Evolutionary conservation across 64 coral and sea anemone genomes (phyloP).

Genomic region (Stichodactyla mertensii): DNA sequence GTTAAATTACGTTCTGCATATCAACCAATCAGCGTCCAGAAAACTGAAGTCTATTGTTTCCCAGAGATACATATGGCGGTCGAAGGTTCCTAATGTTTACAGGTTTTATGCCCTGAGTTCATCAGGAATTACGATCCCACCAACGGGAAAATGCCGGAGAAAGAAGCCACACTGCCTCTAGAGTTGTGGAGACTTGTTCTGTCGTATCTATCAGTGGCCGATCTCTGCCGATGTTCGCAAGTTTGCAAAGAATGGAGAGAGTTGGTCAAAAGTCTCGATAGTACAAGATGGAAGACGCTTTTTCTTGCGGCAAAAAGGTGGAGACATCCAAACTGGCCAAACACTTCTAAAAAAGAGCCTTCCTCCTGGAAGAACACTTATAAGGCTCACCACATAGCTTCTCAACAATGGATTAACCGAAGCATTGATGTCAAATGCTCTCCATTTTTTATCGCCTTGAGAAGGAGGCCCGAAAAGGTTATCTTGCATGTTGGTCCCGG

Average conservation of each 20-base stretch:
- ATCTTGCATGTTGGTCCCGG: constrained; percentile 65
- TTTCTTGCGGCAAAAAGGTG: constrained; percentile 79
- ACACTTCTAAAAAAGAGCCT: constrained; percentile 75
- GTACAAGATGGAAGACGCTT: constrained; percentile 87
- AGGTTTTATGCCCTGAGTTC: background rate
- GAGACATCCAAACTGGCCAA: constrained; percentile 98
- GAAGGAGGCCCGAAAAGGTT: constrained; percentile 51
- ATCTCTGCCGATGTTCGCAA: constrained; percentile 89
- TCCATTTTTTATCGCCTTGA: constrained; percentile 60
- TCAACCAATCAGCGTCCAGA: constrained; percentile 1
- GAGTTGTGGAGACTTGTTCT: constrained; percentile 93
- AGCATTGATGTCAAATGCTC: constrained; percentile 77
- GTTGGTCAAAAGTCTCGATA: constrained; percentile 89
- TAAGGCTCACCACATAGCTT: constrained; percentile 79
- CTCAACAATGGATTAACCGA: constrained; percentile 89
- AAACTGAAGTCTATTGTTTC: background rate
- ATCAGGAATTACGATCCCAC: background rate
- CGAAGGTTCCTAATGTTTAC: constrained; percentile 19
- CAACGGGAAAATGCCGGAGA: constrained; percentile 70
- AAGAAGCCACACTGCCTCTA: constrained; percentile 72
- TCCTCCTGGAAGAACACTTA: constrained; percentile 93
- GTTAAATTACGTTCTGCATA: background rate
- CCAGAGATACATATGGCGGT: background rate
- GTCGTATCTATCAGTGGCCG: constrained; percentile 61
- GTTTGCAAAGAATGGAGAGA: constrained; percentile 94